These are phyloP conservation scores for Rhineura floridana DNA, from an alignment of 2,113 vertebrate species.

Conservation along the genomic window DNA sequence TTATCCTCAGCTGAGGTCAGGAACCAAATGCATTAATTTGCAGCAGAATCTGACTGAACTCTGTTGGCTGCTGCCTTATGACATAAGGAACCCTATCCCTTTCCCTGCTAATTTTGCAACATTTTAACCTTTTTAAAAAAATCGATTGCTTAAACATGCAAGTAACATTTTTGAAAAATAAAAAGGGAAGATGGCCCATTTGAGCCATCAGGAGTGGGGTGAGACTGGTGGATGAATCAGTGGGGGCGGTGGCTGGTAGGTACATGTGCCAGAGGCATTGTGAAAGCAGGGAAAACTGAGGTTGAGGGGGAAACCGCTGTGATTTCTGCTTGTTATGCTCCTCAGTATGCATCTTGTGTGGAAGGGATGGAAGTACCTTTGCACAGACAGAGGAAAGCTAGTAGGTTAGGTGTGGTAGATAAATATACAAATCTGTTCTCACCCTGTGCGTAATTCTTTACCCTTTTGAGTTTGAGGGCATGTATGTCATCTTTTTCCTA, in stretches of 20 bases:
- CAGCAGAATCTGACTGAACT: neutral
- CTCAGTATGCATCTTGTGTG: neutral
- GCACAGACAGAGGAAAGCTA: neutral
- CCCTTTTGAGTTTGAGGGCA: neutral
- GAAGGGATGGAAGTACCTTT: neutral
- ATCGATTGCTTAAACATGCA: neutral
- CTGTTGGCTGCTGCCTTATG: neutral
- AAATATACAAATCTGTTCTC: neutral
- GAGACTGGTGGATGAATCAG: neutral
- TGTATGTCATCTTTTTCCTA: neutral
- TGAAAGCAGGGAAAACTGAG: neutral
- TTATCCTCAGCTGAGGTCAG: neutral
- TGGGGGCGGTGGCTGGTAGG: neutral
- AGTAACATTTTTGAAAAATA: neutral
- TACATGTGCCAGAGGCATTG: neutral
- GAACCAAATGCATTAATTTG: neutral
- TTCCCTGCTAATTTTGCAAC: neutral
- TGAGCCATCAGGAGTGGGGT: neutral
- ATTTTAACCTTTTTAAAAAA: neutral
- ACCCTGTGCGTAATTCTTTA: neutral
- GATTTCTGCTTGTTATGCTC: neutral
- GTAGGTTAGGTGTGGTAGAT: neutral
- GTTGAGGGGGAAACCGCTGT: neutral
- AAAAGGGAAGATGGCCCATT: neutral
- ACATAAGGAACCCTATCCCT: neutral